Evolutionary conservation across 2,888 invertebrate genomes (phyloP).

Genomic region (Dicroscelio sp.): DNA sequence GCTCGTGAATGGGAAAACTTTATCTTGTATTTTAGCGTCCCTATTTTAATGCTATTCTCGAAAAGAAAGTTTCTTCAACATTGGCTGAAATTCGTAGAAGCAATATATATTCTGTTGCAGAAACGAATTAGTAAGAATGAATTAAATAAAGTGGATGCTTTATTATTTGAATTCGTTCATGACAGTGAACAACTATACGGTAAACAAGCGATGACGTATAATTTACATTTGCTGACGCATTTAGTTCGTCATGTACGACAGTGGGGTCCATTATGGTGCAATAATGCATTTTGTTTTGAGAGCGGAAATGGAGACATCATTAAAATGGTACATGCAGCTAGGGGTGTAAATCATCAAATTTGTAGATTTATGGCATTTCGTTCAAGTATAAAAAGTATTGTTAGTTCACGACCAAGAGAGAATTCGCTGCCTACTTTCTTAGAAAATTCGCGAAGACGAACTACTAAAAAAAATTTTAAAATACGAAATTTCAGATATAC

Average conservation of each 20-base stretch:
- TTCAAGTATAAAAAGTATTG: not conserved
- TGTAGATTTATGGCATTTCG: not conserved
- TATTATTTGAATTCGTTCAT: not conserved
- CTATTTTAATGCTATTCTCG: not conserved
- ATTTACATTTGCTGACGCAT: not conserved
- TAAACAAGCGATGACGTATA: not conserved
- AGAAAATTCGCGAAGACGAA: not conserved
- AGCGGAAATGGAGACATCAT: not conserved
- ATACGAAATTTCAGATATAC: not conserved
- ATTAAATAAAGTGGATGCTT: not conserved
- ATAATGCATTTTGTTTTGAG: not conserved
- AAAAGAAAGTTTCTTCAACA: not conserved
- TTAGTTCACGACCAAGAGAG: not conserved
- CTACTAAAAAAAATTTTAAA: not conserved
- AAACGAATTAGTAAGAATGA: not conserved
- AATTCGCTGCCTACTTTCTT: not conserved
- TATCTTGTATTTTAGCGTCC: constrained; percentile 21
- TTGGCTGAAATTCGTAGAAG: not conserved
- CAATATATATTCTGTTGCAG: not conserved
- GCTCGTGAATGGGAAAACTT: constrained; percentile 36
- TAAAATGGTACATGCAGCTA: not conserved
- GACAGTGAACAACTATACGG: not conserved
- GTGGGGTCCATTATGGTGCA: not conserved
- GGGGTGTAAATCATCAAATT: not conserved
- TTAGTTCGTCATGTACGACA: not conserved